phyloP scores from a whole-genome alignment of 2,888 invertebrate genomes.

The Cinara cedri region DNA sequence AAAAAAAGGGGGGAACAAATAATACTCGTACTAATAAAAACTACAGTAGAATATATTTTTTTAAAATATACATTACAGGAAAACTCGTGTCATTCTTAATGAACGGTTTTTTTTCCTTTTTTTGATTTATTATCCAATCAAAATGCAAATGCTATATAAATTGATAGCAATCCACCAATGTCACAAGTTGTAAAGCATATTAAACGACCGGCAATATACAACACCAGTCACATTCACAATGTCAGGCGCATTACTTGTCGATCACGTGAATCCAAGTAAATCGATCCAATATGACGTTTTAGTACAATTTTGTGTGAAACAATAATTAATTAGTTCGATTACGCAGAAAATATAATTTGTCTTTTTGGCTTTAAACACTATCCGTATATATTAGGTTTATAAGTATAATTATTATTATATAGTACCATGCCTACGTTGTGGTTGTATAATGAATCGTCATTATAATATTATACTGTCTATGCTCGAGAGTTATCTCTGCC shows the following conservation, averaged over 20 bases:
- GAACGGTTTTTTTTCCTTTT: background rate
- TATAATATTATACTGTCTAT: too few relatives aligned
- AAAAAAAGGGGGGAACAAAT: too few relatives aligned
- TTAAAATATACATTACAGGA: constrained; percentile 10
- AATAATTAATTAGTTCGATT: background rate
- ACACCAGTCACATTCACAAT: constrained; percentile 10
- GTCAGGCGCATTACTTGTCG: background rate
- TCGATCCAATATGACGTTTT: background rate
- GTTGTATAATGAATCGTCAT: too few relatives aligned
- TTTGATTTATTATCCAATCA: constrained; percentile 32
- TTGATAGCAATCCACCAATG: constrained; percentile 16
- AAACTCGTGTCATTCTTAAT: constrained; percentile 31
- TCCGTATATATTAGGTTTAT: too few relatives aligned
- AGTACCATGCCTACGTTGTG: too few relatives aligned
- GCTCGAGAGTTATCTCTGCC: too few relatives aligned
- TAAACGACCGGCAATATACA: constrained; percentile 32
- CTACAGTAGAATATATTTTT: background rate
- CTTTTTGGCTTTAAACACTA: too few relatives aligned
- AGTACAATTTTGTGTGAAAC: background rate
- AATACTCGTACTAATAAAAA: too few relatives aligned
- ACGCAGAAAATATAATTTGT: background rate
- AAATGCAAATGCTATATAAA: constrained; percentile 37
- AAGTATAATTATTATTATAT: too few relatives aligned
- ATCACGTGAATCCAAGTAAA: background rate
- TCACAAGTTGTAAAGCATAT: constrained; percentile 26